Base-by-base conservation (phyloP, 2,113 vertebrate species). In the Peromyscus maniculatus region DNA sequence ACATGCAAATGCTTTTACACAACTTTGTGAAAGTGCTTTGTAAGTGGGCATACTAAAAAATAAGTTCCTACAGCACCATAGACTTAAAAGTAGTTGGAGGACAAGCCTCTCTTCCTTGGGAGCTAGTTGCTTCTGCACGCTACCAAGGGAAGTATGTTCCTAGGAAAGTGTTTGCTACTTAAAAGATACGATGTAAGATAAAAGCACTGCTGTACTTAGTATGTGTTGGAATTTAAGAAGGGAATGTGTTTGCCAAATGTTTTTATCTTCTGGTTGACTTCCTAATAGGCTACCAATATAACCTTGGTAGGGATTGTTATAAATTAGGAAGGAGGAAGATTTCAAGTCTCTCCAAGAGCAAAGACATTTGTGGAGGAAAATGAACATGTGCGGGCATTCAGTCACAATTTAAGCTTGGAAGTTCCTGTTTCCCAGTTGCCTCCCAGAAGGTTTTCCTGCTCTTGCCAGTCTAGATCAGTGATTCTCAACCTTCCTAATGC, bases 161-260 rank as follows among this genome's bases (percentile, higher is more conserved):
- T 12, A 75, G 64, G 43, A 59, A 87, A 57, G 49, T 13, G 71
- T 90, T 86, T 89, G 66, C 39, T 93, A 71, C 31, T 95, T 97
- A 80, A 95, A 91, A 92, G 72, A 75, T 19, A 9, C 9, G 28
- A 16, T 57, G 10, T 55, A 69, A 84, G 39, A 66, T 66, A 66
- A 97, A 91, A 91, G 31, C 77, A 79, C 93, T 82, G 91, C 91
- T 57, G 59, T 91, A 84, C 39, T 91, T 43, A 80, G 0, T 69
- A 43, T 95, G 67, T 67, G 52, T 36, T 15, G 90, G 12, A 79
- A 28, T 90, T 92, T 89, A 87, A 89, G 95, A 33, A 99, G 97
- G 97, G 98, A 95, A 91, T 98, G 87, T 89, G 49, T 93, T 88
- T 95, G 49, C 91, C 91, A 91, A 89, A 21, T 94, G 46, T 91